phyloP scores from a whole-genome alignment of 1,140 invertebrate genomes.

The Tribolium madens region DNA sequence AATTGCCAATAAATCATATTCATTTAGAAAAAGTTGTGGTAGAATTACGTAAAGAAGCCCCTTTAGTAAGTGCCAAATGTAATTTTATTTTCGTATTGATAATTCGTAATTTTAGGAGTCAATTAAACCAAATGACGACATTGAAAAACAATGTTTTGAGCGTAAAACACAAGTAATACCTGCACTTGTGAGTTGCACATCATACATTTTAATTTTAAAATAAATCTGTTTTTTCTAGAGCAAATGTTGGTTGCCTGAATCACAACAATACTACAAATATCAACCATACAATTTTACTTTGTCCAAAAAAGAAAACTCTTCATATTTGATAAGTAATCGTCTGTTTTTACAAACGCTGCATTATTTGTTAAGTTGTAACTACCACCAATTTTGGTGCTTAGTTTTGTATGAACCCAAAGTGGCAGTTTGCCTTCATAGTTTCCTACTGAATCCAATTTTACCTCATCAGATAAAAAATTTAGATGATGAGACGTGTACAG shows the following conservation, averaged over 20 bases:
- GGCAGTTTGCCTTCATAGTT: slow-evolving; percentile 51
- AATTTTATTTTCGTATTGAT: slow-evolving; percentile 2
- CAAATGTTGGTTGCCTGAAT: slow-evolving; percentile 57
- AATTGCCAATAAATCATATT: slow-evolving; percentile 59
- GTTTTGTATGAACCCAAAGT: slow-evolving; percentile 58
- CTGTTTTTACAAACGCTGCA: slow-evolving; percentile 55
- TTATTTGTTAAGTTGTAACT: slow-evolving; percentile 57
- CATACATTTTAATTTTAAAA: background rate
- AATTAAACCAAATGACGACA: slow-evolving; percentile 41
- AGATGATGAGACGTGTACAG: slow-evolving; percentile 50
- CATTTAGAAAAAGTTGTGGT: slow-evolving; percentile 54
- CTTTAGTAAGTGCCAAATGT: slow-evolving; percentile 25
- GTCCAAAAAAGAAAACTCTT: slow-evolving; percentile 52
- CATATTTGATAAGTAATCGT: slow-evolving; percentile 53
- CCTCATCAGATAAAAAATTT: slow-evolving; percentile 55
- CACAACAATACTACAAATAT: slow-evolving; percentile 48
- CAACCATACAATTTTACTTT: slow-evolving; percentile 53
- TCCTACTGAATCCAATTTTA: slow-evolving; percentile 55
- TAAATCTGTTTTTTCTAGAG: slow-evolving; percentile 48
- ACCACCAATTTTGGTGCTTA: slow-evolving; percentile 62
- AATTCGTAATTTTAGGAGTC: slow-evolving; percentile 17
- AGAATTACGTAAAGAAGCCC: slow-evolving; percentile 46
- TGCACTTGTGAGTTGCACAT: slow-evolving; percentile 53
- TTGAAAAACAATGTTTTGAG: slow-evolving; percentile 50
- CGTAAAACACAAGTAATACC: slow-evolving; percentile 55